phyloP scores from a whole-genome alignment of 2,113 vertebrate species.

The Regulus satrapa region DNA sequence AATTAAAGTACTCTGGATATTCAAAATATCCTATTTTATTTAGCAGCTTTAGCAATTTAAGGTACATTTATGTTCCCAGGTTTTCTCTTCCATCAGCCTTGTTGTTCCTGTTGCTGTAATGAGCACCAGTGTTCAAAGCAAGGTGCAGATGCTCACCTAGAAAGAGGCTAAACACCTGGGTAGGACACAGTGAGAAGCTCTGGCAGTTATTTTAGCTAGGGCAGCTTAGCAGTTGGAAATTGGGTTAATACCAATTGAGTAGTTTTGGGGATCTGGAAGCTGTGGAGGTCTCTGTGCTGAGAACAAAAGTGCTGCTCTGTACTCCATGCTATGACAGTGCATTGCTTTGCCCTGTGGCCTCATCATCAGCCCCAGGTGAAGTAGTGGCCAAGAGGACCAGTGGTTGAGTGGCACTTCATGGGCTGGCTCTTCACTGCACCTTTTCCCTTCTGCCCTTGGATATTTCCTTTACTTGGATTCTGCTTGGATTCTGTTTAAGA shows the following conservation, averaged over 20 bases:
- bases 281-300: not conserved
- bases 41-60: not conserved
- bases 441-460: not conserved
- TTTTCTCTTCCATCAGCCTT: not conserved
- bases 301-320: not conserved
- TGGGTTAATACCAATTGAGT: not conserved
- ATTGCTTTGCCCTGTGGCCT: not conserved
- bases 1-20: not conserved
- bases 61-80: not conserved
- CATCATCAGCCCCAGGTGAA: too few species aligned
- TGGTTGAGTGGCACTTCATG: fast-evolving
- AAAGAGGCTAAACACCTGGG: not conserved
- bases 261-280: not conserved
- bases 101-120: not conserved
- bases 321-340: not conserved
- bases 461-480: not conserved
- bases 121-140: not conserved
- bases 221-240: not conserved
- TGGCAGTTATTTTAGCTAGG: not conserved
- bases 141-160: not conserved
- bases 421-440: not conserved
- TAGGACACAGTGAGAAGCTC: not conserved
- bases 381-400: not conserved
- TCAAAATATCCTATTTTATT: not conserved
- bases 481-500: not conserved